Percentiles rank a stretch among this genome's conserved stretches.
These are phyloP conservation scores for Galagoides demidoff DNA, from an alignment of 2,797 vertebrate genomes.

Conservation along the genomic window DNA sequence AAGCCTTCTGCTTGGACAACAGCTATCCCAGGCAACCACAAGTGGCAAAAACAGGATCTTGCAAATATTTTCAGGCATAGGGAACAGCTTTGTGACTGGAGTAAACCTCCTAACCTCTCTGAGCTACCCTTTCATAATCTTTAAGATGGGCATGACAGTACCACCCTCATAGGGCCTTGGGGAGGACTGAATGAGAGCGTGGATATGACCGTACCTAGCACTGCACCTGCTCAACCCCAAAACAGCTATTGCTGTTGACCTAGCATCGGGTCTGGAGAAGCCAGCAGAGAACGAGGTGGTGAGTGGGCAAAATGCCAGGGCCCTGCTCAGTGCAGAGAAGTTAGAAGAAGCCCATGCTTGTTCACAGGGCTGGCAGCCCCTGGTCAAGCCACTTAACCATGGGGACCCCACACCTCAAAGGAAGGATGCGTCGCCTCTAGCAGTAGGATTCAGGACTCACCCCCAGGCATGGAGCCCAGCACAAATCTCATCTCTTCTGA, in stretches of 20 bases:
- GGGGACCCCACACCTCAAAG: background rate
- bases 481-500: background rate
- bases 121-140: background rate
- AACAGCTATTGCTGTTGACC: background rate
- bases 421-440: background rate
- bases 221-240: background rate
- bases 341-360: background rate
- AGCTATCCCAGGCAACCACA: background rate
- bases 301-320: background rate
- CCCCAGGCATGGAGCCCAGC: background rate
- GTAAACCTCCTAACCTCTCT: background rate
- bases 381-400: background rate
- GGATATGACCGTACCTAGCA: fast-evolving
- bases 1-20: background rate
- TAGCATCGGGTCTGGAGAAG: background rate
- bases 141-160: background rate
- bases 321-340: background rate
- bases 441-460: background rate
- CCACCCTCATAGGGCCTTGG: background rate
- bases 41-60: background rate
- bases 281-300: background rate
- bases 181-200: background rate
- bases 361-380: background rate
- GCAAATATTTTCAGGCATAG: background rate
- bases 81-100: background rate